Evolutionary conservation across 2,888 invertebrate species (phyloP), one percentile per base, ranked within the genome.

Genomic region (Masnerella sp.): DNA sequence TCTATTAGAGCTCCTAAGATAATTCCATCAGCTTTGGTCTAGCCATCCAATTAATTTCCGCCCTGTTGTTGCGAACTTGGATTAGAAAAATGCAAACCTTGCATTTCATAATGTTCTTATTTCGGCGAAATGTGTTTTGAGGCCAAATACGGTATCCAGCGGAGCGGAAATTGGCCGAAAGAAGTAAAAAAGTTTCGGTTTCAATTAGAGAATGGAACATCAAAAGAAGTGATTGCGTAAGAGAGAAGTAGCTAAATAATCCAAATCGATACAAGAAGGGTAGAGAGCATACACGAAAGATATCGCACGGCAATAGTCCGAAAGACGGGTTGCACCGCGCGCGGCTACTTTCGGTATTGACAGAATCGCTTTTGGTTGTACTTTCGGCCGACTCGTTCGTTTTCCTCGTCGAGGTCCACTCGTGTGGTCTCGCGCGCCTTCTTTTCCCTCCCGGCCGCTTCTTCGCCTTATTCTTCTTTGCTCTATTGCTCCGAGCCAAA

Each of bases 281-380:
- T 52, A 38, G 54, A 45, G 36, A 70, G 49, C 47, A 34, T 38
- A 45, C 64, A 64, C 34, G 62, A 49, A 61, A 65, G 72, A 71
- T 64, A 56, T 70, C 64, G 45, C 32, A 7, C 12, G 40, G 62
- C 59, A 72, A 59, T 71, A 52, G 17, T 42, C 36, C 34, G 32
- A 56, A 56, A 67, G 67, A 67, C 47, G 34, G 36, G 65, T 43
- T 36, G 67, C 56, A 58, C 52, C 62, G 70, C 32, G 17, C 51
- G 34, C 34, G 15, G 82, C 80, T 79, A 81, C 81, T 83, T 81
- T 82, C 80, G 80, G 80, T 84, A 82, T 80, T 79, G 80, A 79
- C 77, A 80, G 61, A 84, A 84, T 83, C 79, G 78, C 76, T 79
- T 76, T 78, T 73, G 76, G 65, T 58, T 54, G 59, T 74, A 73